phyloP scores from a whole-genome alignment of 2,113 vertebrate species.

The Oxygymnocypris stewartii region DNA sequence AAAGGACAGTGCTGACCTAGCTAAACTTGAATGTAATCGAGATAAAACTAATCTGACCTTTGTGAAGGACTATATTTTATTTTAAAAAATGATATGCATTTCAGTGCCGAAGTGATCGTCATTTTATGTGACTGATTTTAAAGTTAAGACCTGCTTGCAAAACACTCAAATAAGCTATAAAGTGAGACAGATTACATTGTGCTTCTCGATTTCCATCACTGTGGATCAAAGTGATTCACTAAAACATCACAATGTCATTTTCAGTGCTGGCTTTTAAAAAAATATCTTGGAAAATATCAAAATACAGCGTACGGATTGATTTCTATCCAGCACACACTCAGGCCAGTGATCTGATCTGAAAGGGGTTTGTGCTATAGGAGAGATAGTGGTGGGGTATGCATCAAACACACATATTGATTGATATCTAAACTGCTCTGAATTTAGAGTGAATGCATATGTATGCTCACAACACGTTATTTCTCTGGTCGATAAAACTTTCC shows the following conservation, averaged over 20 bases:
- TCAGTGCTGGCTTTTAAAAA: constrained; percentile 8
- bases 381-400: constrained; percentile 48
- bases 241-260: constrained; percentile 43
- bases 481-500: constrained; percentile 59
- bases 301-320: constrained; percentile 19
- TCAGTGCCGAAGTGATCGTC: constrained; percentile 27
- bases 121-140: constrained; percentile 48
- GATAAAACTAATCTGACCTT: constrained; percentile 44
- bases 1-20: constrained; percentile 44
- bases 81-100: constrained; percentile 24
- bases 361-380: constrained; percentile 37
- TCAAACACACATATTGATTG: constrained; percentile 54
- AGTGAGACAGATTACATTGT: constrained; percentile 39
- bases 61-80: constrained; percentile 45
- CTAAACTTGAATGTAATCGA: constrained; percentile 40
- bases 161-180: constrained; percentile 45
- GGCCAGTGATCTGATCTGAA: constrained; percentile 38
- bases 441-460: constrained; percentile 59
- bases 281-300: constrained; percentile 24
- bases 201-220: constrained; percentile 27
- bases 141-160: constrained; percentile 46
- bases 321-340: constrained; percentile 15
- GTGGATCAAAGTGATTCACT: constrained; percentile 28
- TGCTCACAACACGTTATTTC: constrained; percentile 56
- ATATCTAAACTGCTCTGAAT: constrained; percentile 55